A percentile compares a stretch with the other conserved stretches of the same genome.
Conservation (phyloP, 2,888 invertebrate species). For the Noctuana brunneofusca region DNA sequence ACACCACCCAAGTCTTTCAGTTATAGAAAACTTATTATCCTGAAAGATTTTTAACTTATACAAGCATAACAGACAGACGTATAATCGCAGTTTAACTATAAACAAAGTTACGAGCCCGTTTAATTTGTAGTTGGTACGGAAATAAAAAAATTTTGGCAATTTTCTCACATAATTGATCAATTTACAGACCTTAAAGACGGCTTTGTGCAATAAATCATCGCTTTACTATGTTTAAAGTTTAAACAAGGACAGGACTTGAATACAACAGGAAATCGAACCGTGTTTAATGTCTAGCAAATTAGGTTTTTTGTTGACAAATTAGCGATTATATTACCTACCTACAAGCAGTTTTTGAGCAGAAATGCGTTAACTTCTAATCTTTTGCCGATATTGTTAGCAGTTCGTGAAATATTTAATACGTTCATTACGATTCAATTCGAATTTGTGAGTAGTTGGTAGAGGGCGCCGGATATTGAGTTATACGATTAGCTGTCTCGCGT, state of each 20-base stretch:
- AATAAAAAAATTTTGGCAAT: slow-evolving; percentile 43
- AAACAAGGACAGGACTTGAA: slow-evolving; percentile 46
- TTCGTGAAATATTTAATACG: too few species aligned
- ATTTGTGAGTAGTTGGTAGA: too few species aligned
- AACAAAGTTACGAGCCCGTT: neutral
- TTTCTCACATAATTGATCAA: slow-evolving; percentile 64
- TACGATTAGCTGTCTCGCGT: too few species aligned
- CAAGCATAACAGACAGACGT: too few species aligned
- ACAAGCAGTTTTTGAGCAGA: neutral
- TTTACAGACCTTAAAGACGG: slow-evolving; percentile 59
- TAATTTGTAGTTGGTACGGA: neutral
- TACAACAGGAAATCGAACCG: slow-evolving; percentile 45
- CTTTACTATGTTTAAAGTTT: slow-evolving; percentile 49
- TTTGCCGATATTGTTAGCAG: neutral
- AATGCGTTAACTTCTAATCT: neutral
- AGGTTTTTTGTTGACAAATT: slow-evolving; percentile 26
- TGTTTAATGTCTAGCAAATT: slow-evolving; percentile 31
- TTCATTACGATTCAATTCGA: too few species aligned
- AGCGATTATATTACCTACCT: slow-evolving; percentile 3
- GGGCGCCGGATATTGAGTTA: too few species aligned
- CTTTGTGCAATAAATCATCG: slow-evolving; percentile 62
- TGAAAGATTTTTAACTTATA: too few species aligned
- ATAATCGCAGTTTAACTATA: neutral
- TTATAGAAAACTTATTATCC: too few species aligned
- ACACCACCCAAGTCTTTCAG: too few species aligned